These are phyloP conservation scores for Lutjanus argentimaculatus DNA, from an alignment of 2,797 vertebrate species.

Conservation along the genomic window DNA sequence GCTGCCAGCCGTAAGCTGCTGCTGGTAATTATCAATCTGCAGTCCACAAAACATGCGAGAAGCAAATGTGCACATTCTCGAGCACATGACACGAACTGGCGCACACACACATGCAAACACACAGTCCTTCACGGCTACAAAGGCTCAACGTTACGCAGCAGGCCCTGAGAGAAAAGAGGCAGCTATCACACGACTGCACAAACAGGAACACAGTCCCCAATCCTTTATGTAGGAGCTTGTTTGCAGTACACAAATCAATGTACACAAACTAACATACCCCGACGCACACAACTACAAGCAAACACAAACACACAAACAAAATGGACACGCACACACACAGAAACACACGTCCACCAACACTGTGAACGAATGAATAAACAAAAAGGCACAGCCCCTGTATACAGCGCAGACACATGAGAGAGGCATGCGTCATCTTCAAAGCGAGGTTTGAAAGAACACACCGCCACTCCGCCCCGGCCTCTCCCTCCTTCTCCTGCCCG, in stretches of 20 bases:
- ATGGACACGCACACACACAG: slow-evolving; percentile 22
- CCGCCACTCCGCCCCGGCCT: slow-evolving; percentile 51
- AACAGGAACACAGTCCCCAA: slow-evolving; percentile 61
- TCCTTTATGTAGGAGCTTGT: slow-evolving; percentile 69
- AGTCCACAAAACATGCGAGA: slow-evolving; percentile 58
- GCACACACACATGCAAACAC: slow-evolving; percentile 15
- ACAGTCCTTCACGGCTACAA: slow-evolving; percentile 56
- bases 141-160: slow-evolving; percentile 56
- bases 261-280: slow-evolving; percentile 67
- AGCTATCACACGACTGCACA: slow-evolving; percentile 69
- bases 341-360: slow-evolving; percentile 25
- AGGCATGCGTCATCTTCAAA: slow-evolving; percentile 80
- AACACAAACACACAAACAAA: slow-evolving; percentile 69
- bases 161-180: slow-evolving; percentile 60
- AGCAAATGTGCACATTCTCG: slow-evolving; percentile 47
- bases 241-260: slow-evolving; percentile 77
- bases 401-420: slow-evolving; percentile 65
- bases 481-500: slow-evolving; percentile 59
- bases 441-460: slow-evolving; percentile 79
- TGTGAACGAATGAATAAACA: slow-evolving; percentile 70
- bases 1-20: slow-evolving; percentile 59
- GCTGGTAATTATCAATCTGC: slow-evolving; percentile 75
- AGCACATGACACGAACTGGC: slow-evolving; percentile 25
- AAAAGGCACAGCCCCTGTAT: slow-evolving; percentile 57
- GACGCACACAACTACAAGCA: slow-evolving; percentile 60